These are phyloP conservation scores for Strongylocentrotus purpuratus DNA, from an alignment of 35 echinoderm and acorn worm genomes.

Conservation along the genomic window DNA sequence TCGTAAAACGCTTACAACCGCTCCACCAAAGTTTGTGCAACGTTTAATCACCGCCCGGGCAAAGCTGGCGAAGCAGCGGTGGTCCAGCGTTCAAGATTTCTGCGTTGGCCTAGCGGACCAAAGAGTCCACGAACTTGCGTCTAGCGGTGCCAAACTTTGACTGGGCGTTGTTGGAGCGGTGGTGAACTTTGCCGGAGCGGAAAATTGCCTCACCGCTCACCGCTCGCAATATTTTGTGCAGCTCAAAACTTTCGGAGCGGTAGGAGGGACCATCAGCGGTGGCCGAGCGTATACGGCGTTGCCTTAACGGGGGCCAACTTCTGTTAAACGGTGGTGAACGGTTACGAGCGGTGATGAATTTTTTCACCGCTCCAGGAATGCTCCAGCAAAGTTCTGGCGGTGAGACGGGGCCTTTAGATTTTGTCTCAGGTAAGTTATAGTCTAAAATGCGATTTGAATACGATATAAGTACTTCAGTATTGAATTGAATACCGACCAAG, in stretches of 20 bases:
- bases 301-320: constrained; percentile 27
- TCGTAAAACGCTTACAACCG: constrained; percentile 43
- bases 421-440: too few relatives aligned
- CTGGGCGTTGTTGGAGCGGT: constrained; percentile 43
- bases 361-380: not conserved
- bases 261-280: constrained; percentile 28
- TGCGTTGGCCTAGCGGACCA: constrained; percentile 34
- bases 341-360: constrained; percentile 39
- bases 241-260: constrained; percentile 34
- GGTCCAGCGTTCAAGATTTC: constrained; percentile 41
- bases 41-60: constrained; percentile 38
- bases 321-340: constrained; percentile 41
- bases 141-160: constrained; percentile 41
- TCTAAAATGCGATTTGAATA: too few relatives aligned
- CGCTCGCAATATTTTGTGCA: constrained; percentile 42
- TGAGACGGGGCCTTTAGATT: not conserved
- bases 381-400: not conserved
- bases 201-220: constrained; percentile 25
- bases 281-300: constrained; percentile 30
- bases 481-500: too few relatives aligned
- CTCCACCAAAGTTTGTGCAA: constrained; percentile 37
- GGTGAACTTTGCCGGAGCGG: constrained; percentile 18
- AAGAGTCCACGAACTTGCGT: constrained; percentile 33
- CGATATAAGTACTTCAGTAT: too few relatives aligned
- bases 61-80: constrained; percentile 28